Evolutionary conservation across 64 coral and sea anemone genomes (phyloP).

Genomic region (Montipora sp.): DNA sequence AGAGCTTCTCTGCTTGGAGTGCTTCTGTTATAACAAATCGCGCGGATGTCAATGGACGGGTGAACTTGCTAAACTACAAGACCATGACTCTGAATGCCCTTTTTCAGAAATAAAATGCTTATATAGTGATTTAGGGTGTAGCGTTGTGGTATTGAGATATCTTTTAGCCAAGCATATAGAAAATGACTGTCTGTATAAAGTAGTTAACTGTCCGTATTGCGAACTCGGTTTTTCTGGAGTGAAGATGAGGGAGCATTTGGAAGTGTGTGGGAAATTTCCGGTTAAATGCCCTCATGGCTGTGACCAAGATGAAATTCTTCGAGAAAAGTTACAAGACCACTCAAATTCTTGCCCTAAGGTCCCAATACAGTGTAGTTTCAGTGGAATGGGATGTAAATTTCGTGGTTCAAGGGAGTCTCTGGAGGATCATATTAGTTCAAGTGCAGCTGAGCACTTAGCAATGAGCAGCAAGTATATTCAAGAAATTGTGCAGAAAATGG

Average conservation of each 20-base stretch:
- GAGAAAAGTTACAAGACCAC: slow-evolving; percentile 65
- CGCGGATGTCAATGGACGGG: slow-evolving; percentile 74
- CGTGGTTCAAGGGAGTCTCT: slow-evolving; percentile 48
- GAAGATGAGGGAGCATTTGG: slow-evolving; percentile 59
- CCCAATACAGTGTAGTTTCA: slow-evolving; percentile 58
- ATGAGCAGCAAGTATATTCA: slow-evolving; percentile 29
- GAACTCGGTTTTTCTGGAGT: slow-evolving; percentile 14
- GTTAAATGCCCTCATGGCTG: slow-evolving; percentile 75
- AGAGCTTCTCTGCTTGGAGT: slow-evolving; percentile 55
- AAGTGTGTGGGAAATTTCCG: slow-evolving; percentile 71
- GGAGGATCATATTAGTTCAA: slow-evolving; percentile 34
- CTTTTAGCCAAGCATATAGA: slow-evolving; percentile 76
- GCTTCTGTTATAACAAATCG: slow-evolving; percentile 71
- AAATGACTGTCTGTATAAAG: slow-evolving; percentile 72
- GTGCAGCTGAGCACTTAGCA: slow-evolving; percentile 50
- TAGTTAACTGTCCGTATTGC: slow-evolving; percentile 66
- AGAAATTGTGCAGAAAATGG: neutral
- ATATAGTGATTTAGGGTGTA: slow-evolving; percentile 52
- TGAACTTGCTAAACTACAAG: neutral
- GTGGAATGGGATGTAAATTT: slow-evolving; percentile 70
- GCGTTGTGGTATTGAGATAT: slow-evolving; percentile 18
- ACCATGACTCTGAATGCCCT: slow-evolving; percentile 68
- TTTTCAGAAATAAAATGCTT: slow-evolving; percentile 73
- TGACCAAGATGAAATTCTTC: slow-evolving; percentile 37
- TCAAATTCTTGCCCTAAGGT: slow-evolving; percentile 43